Evolutionary conservation across 1,140 invertebrate species (phyloP).

Genomic region (Drosophila nannoptera): DNA sequence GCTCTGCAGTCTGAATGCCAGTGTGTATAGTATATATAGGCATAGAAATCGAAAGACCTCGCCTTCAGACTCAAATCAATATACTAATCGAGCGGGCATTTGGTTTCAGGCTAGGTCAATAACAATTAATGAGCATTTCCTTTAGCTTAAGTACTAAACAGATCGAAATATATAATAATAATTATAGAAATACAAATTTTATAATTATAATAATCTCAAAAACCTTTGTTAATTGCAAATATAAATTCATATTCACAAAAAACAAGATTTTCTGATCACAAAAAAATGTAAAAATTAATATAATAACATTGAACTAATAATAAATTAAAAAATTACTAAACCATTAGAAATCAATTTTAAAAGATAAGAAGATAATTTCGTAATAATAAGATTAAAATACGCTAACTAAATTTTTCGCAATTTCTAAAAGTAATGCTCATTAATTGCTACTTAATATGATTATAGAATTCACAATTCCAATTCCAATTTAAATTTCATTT

Average conservation of each 20-base stretch:
- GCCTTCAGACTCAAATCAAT: too few species aligned
- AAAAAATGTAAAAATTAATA: not conserved
- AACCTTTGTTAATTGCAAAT: not conserved
- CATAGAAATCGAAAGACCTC: not conserved
- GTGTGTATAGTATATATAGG: constrained; percentile 5
- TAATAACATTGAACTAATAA: not conserved
- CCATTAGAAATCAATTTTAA: not conserved
- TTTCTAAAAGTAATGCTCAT: constrained; percentile 1
- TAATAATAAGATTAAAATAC: not conserved
- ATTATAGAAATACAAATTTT: not conserved
- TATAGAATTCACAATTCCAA: too few species aligned
- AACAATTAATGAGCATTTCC: not conserved
- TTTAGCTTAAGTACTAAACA: constrained; percentile 4
- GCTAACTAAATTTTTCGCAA: not conserved
- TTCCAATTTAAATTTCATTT: too few species aligned
- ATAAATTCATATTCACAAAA: too few species aligned
- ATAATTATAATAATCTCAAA: not conserved
- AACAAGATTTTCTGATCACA: too few species aligned
- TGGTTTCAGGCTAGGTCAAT: not conserved
- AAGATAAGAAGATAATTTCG: not conserved
- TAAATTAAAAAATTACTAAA: not conserved
- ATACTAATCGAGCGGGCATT: too few species aligned
- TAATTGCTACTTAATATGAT: not conserved
- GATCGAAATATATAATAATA: not conserved
- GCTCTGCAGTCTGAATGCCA: too few species aligned